Percentiles rank a stretch among this genome's conserved stretches.
Conservation (phyloP, 1,140 invertebrate species). For the Leptopilina boulardi region DNA sequence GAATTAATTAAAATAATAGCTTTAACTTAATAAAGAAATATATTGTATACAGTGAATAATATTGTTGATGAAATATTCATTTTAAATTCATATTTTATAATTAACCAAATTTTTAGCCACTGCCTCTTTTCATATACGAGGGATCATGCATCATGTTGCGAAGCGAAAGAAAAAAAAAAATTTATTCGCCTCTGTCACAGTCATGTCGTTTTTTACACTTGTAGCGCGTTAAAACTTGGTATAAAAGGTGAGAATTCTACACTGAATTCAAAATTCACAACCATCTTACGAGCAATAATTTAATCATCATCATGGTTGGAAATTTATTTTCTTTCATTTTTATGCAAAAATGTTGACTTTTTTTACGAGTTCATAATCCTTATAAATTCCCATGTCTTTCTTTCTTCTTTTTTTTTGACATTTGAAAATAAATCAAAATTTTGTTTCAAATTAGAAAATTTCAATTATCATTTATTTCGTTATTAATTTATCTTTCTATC, state of each 20-base stretch:
- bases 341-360: background rate
- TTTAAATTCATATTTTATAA: slow-evolving; percentile 54
- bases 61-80: background rate
- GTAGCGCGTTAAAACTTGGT: background rate
- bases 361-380: background rate
- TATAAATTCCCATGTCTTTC: background rate
- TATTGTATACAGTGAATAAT: too few species aligned
- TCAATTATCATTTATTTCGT: too few species aligned
- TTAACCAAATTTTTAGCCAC: slow-evolving; percentile 50
- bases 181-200: background rate
- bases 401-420: background rate
- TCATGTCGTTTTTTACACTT: background rate
- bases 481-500: too few species aligned
- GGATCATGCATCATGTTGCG: slow-evolving; percentile 45
- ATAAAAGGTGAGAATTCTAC: slow-evolving; percentile 21
- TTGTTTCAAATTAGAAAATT: too few species aligned
- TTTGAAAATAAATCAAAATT: background rate
- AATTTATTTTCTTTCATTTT: slow-evolving; percentile 2
- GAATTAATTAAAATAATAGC: too few species aligned
- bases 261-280: slow-evolving; percentile 55
- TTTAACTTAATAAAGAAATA: too few species aligned
- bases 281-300: slow-evolving; percentile 50
- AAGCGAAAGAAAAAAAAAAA: slow-evolving; percentile 4
- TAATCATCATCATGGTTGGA: slow-evolving; percentile 43
- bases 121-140: slow-evolving; percentile 36